A percentile compares a stretch with the other conserved stretches of the same genome.
phyloP scores from a whole-genome alignment of 2,113 vertebrate genomes.

The Erythrolamprus reginae region DNA sequence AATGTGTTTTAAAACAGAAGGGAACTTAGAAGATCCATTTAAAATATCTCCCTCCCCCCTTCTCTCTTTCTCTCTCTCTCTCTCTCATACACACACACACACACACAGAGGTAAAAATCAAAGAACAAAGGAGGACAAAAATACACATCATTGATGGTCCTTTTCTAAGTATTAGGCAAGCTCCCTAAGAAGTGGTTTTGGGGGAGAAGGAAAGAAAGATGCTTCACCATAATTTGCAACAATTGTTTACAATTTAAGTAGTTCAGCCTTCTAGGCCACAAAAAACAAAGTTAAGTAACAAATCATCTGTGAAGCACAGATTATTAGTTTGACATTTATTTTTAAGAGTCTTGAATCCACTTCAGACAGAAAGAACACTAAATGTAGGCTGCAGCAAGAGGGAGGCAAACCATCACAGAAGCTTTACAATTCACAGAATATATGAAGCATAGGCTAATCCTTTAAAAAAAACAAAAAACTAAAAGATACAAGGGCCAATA shows the following conservation, averaged over 20 bases:
- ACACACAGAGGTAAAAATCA: slow-evolving; percentile 4
- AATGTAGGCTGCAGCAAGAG: not conserved
- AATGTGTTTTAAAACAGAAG: slow-evolving; percentile 1
- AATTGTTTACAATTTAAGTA: slow-evolving; percentile 21
- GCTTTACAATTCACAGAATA: slow-evolving; percentile 11
- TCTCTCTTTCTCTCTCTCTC: no score
- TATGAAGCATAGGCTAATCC: not conserved
- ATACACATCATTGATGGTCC: not conserved
- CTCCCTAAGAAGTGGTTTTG: not conserved
- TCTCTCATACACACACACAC: not conserved
- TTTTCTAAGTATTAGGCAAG: slow-evolving; percentile 22
- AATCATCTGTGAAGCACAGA: slow-evolving; percentile 10
- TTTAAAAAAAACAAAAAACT: not conserved
- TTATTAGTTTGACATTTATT: slow-evolving; percentile 36
- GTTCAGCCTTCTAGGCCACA: slow-evolving; percentile 27
- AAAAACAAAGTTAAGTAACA: slow-evolving; percentile 28
- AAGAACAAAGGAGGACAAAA: not conserved
- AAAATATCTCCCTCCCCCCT: not conserved
- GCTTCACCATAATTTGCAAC: slow-evolving; percentile 2
- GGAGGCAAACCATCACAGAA: not conserved
- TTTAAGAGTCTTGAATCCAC: slow-evolving; percentile 36
- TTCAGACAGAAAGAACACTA: slow-evolving; percentile 27
- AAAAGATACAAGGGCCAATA: not conserved
- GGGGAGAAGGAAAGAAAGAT: not conserved
- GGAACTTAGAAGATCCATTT: not conserved